Percentiles rank a stretch among this genome's conserved stretches.
phyloP scores from a whole-genome alignment of 2,113 vertebrate genomes.

The Malurus cyaneus region DNA sequence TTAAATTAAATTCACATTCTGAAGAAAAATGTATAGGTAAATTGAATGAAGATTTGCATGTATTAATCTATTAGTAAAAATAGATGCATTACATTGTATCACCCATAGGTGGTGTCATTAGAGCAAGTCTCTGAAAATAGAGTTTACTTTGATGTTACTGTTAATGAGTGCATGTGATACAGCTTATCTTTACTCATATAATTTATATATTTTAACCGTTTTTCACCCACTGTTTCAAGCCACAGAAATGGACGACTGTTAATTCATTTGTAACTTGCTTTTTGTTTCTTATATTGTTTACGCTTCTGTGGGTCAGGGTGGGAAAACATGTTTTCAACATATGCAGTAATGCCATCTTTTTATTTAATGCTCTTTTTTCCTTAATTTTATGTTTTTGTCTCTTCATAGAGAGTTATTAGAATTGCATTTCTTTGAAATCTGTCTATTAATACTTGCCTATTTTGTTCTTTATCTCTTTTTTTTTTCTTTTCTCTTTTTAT shows the following conservation, averaged over 20 bases:
- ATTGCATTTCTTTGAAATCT: conserved; percentile 62
- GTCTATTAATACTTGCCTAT: conserved; percentile 66
- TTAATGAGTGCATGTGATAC: neutral
- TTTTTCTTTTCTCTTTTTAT: conserved; percentile 73
- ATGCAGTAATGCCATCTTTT: neutral
- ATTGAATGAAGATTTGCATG: neutral
- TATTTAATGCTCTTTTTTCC: conserved; percentile 14
- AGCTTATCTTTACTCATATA: neutral
- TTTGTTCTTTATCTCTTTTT: conserved; percentile 73
- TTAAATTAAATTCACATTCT: neutral
- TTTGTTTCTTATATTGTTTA: neutral
- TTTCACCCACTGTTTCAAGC: neutral
- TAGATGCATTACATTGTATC: neutral
- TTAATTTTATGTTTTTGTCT: conserved; percentile 11
- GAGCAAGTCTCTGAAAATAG: neutral
- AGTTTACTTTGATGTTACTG: neutral
- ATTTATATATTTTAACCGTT: neutral
- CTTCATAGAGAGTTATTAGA: conserved; percentile 36
- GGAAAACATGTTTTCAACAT: neutral
- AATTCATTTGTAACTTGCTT: neutral
- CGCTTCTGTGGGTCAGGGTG: neutral
- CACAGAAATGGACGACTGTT: neutral
- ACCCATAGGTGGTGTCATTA: conserved; percentile 12
- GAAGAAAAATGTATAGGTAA: neutral
- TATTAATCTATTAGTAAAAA: neutral